Conservation (phyloP, 2,888 invertebrate species). For the Aphrophora alni region DNA sequence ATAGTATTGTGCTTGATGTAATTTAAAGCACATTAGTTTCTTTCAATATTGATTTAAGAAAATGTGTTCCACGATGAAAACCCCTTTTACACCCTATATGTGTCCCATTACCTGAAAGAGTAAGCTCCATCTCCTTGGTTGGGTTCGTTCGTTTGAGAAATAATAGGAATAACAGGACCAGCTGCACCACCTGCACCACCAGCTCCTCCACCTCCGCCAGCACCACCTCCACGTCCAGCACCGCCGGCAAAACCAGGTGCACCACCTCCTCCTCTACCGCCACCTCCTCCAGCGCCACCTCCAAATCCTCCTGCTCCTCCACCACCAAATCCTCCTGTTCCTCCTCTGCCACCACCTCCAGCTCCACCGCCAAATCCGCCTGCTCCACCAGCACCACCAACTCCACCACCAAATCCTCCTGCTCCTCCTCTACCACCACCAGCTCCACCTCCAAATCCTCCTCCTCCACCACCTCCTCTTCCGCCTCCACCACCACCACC, state of each 20-base stretch:
- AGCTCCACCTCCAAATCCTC: slow-evolving; percentile 9
- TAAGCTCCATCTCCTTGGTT: slow-evolving; percentile 67
- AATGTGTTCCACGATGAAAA: too few species aligned
- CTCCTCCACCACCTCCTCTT: neutral
- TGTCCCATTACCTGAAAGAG: slow-evolving; percentile 66
- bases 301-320: slow-evolving; percentile 17
- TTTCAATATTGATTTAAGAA: too few species aligned
- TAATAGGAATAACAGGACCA: slow-evolving; percentile 63
- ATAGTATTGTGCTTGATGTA: too few species aligned
- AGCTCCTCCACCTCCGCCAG: slow-evolving; percentile 24
- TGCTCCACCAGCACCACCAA: slow-evolving; percentile 19
- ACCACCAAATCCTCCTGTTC: slow-evolving; percentile 18
- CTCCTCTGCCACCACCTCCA: slow-evolving; percentile 28
- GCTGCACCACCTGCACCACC: slow-evolving; percentile 28
- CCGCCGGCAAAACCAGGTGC: slow-evolving; percentile 53
- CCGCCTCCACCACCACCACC: slow-evolving; percentile 21
- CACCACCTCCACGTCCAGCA: slow-evolving; percentile 55
- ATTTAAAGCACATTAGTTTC: too few species aligned
- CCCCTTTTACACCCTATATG: too few species aligned
- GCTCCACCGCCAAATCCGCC: slow-evolving; percentile 23
- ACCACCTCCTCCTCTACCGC: neutral
- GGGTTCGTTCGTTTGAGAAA: slow-evolving; percentile 65
- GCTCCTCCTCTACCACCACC: slow-evolving; percentile 9
- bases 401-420: neutral
- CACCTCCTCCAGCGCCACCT: slow-evolving; percentile 54